phyloP scores from a whole-genome alignment of 1,140 invertebrate species.

The Brachionus rubens region DNA sequence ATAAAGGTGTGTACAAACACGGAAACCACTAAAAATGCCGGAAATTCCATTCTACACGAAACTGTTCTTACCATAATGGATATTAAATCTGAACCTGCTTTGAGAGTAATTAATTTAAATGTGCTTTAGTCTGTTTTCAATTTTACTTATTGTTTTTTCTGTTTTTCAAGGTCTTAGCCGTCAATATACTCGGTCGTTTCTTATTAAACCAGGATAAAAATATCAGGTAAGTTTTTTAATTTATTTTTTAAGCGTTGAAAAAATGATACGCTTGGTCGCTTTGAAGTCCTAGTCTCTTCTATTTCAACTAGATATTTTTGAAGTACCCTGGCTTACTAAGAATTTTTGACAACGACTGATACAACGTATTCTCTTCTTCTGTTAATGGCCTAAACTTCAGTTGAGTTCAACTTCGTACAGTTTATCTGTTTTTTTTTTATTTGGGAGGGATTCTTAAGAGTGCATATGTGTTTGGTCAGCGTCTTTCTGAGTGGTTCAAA shows the following conservation, averaged over 20 bases:
- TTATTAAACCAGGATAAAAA: slow-evolving; percentile 98
- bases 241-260: neutral
- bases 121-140: neutral
- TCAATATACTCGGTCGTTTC: slow-evolving; percentile 96
- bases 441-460: too few species aligned
- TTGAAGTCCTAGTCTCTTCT: too few species aligned
- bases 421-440: too few species aligned
- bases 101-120: slow-evolving; percentile 66
- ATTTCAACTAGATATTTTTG: too few species aligned
- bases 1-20: slow-evolving; percentile 85
- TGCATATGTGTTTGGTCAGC: too few species aligned
- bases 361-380: too few species aligned
- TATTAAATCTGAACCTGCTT: slow-evolving; percentile 88
- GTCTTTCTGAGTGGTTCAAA: too few species aligned
- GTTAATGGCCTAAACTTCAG: too few species aligned
- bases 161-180: slow-evolving; percentile 83
- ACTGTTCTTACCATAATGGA: slow-evolving; percentile 97
- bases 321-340: too few species aligned
- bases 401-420: too few species aligned
- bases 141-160: slow-evolving; percentile 52
- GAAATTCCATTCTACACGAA: slow-evolving; percentile 94
- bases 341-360: too few species aligned
- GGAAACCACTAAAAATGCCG: slow-evolving; percentile 95
- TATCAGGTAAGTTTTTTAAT: slow-evolving; percentile 68
- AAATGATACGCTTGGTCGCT: too few species aligned